These are phyloP conservation scores for Apamea sordens DNA, from an alignment of 2,888 invertebrate species.

Conservation along the genomic window DNA sequence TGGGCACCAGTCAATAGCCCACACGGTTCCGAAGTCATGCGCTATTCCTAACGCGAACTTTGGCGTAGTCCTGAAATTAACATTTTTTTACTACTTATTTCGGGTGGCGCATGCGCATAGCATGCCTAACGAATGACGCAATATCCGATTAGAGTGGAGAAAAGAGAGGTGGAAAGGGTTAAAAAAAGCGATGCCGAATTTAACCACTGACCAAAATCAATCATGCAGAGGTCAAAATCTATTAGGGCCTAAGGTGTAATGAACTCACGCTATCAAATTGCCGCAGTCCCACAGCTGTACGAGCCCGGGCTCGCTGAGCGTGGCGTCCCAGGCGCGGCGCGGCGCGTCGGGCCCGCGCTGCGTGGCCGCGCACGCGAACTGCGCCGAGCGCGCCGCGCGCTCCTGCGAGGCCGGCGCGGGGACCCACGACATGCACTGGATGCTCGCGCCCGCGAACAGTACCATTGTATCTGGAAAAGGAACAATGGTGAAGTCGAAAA, in stretches of 20 bases:
- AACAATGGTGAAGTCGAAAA: neutral
- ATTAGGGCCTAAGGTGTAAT: neutral
- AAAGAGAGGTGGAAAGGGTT: neutral
- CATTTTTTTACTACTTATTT: constrained; percentile 4
- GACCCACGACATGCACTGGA: constrained; percentile 91
- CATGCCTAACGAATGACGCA: neutral
- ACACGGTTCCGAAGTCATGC: constrained; percentile 92
- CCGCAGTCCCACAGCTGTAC: constrained; percentile 94
- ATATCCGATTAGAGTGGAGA: neutral
- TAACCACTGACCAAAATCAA: too few species aligned
- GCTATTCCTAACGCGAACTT: constrained; percentile 90
- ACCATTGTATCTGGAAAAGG: constrained; percentile 40
- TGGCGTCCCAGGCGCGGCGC: constrained; percentile 80
- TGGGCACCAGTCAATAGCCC: constrained; percentile 94
- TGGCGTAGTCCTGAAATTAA: constrained; percentile 72
- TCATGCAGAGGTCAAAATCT: too few species aligned
- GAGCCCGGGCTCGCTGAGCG: constrained; percentile 85
- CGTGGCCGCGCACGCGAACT: constrained; percentile 91
- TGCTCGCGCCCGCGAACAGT: constrained; percentile 90
- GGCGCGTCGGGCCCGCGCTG: constrained; percentile 88
- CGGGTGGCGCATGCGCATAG: too few species aligned
- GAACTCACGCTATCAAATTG: constrained; percentile 79
- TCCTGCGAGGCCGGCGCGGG: constrained; percentile 64
- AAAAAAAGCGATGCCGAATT: too few species aligned
- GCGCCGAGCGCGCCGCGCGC: constrained; percentile 69